Conservation (phyloP, 2,113 vertebrate genomes). For the Ailuropoda melanoleuca region DNA sequence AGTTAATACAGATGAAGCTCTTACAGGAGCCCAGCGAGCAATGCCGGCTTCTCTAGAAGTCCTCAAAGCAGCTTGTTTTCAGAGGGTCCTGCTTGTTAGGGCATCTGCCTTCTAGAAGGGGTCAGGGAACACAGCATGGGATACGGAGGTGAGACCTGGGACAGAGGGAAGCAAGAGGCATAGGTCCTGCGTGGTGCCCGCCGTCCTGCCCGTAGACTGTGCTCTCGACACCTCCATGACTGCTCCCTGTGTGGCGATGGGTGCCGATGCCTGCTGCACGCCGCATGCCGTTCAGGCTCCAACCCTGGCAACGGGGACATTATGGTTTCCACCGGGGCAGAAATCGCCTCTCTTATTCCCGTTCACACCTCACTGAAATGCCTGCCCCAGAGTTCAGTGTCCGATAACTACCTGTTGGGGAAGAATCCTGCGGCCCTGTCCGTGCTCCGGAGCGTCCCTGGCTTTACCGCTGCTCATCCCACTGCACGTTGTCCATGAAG, state of each 20-base stretch:
- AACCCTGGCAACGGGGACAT: neutral
- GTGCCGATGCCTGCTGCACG: no score
- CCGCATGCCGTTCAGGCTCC: neutral
- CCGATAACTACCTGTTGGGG: no score
- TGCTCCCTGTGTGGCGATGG: no score
- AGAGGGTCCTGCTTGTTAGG: neutral
- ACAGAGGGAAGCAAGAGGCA: neutral
- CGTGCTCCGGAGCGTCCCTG: no score
- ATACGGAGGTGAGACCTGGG: neutral
- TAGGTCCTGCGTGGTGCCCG: no score
- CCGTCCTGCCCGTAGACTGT: rapidly evolving
- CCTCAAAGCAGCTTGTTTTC: neutral
- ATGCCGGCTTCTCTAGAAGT: neutral
- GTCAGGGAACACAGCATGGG: neutral
- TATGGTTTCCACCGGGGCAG: neutral
- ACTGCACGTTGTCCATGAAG: neutral
- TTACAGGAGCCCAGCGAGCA: neutral
- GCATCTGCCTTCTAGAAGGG: neutral
- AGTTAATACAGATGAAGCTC: neutral
- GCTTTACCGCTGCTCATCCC: neutral
- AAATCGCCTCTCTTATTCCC: neutral
- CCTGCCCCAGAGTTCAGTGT: neutral
- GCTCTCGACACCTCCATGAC: neutral
- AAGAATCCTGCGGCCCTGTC: neutral
- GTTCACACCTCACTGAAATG: neutral